Percentiles rank a stretch among this genome's conserved stretches.
Conservation (phyloP, 2,113 vertebrate species). For the Emydura subglobosa region DNA sequence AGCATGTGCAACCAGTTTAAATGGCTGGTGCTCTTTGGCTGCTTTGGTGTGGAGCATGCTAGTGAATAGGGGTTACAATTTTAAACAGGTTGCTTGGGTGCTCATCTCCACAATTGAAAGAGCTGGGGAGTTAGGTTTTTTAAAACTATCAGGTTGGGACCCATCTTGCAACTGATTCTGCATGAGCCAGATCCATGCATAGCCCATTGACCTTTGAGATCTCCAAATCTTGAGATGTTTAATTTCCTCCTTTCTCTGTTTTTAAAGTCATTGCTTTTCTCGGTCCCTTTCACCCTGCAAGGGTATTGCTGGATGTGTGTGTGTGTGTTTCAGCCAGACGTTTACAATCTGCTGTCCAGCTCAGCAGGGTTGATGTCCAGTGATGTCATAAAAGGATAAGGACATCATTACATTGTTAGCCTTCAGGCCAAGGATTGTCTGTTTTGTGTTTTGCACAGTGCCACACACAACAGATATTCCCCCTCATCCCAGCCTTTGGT, state of each 20-base stretch:
- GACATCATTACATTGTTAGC: not conserved
- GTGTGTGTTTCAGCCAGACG: accelerated
- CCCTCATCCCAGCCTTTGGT: not conserved
- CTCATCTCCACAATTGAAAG: not conserved
- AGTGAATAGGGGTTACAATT: not conserved
- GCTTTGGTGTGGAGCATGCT: not conserved
- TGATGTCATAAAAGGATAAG: not conserved
- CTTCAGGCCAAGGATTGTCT: not conserved
- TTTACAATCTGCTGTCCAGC: not conserved
- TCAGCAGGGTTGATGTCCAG: not conserved
- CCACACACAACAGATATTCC: accelerated
- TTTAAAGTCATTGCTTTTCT: not conserved
- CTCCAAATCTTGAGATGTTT: not conserved
- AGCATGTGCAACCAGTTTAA: not conserved
- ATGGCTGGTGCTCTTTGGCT: not conserved
- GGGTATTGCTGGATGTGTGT: accelerated
- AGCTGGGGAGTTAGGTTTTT: not conserved
- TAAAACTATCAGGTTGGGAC: not conserved
- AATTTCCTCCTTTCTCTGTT: not conserved
- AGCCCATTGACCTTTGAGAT: accelerated
- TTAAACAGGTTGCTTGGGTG: not conserved
- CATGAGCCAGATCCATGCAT: accelerated
- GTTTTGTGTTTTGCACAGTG: not conserved
- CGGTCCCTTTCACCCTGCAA: not conserved
- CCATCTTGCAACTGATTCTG: not conserved